Conservation (phyloP, 2,797 vertebrate genomes). For the Sus cebifrons region DNA sequence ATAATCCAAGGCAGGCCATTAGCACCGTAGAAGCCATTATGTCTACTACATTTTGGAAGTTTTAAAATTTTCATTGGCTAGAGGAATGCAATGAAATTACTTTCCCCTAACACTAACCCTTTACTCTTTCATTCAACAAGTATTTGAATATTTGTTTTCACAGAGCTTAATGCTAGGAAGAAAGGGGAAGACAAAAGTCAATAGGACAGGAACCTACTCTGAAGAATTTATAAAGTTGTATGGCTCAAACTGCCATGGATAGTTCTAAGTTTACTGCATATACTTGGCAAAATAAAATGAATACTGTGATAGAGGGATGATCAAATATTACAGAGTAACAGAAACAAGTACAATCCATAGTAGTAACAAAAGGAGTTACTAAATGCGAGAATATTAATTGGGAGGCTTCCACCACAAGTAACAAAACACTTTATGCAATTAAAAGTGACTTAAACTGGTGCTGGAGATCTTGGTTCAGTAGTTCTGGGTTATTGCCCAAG, state of each 20-base stretch:
- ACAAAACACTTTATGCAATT: background rate
- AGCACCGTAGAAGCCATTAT: background rate
- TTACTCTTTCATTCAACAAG: constrained; percentile 35
- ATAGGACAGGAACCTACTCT: background rate
- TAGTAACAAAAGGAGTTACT: background rate
- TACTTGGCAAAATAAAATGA: background rate
- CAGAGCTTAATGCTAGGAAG: background rate
- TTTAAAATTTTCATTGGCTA: constrained; percentile 33
- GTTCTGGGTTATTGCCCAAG: background rate
- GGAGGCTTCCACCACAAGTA: background rate
- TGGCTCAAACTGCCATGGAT: background rate
- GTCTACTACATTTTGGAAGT: background rate
- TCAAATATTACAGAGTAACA: background rate
- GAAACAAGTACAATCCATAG: background rate
- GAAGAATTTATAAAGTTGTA: background rate
- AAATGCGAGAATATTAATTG: background rate
- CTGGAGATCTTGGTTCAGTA: background rate
- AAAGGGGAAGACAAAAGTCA: background rate
- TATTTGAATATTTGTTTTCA: constrained; percentile 20
- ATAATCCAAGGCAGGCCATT: background rate
- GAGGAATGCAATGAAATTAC: constrained; percentile 1
- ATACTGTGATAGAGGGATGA: background rate
- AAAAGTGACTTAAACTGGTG: background rate
- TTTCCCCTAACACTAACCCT: background rate
- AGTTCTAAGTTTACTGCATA: background rate